Base-by-base conservation (phyloP, 2,888 invertebrate species). In the Andrena flavipes region DNA sequence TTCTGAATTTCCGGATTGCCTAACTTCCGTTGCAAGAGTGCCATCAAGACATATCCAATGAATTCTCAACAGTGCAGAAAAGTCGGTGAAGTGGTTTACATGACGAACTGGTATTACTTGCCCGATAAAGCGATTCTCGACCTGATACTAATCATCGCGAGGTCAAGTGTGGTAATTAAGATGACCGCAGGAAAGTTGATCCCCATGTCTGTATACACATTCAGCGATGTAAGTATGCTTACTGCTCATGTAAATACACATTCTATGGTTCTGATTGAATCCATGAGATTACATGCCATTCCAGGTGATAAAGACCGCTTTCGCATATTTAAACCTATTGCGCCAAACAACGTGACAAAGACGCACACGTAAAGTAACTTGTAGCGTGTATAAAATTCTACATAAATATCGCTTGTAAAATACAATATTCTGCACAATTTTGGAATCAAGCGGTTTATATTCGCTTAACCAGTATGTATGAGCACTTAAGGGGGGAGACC, bases 131-230 rank as follows among this genome's bases (percentile, higher is more conserved):
- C 78, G 54, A 86, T 91, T 0, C 79, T 85, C 0, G 84, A 86
- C 26, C 54, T 92, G 30, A 85, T 90, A 49, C 56, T 92, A 33
- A 85, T 92, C 59, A 86, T 92, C 3, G 29, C 82, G 8, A 87
- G 90, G 54, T 84, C 90, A 4, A 91, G 86, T 30, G 62, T 78
- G 64, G 87, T 88, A 0, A 80, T 86, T 2, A 87, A 86, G 59
- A 88, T 92, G 33, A 92, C 91, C 10, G 92, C 92, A 54, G 91
- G 90, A 29, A 92, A 91, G 76, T 77, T 92, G 76, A 75, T 90
- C 13, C 82, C 89, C 16, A 72, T 92, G 29, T 92, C 92, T 4
- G 56, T 92, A 33, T 71, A 62, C 13, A 90, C 89, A 20, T 92
- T 92, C 73, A 84, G 88, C 33, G 84, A 87, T 30, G 92, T 92